These are phyloP conservation scores for Zosterops borbonicus DNA, from an alignment of 2,113 vertebrate genomes.

Conservation along the genomic window DNA sequence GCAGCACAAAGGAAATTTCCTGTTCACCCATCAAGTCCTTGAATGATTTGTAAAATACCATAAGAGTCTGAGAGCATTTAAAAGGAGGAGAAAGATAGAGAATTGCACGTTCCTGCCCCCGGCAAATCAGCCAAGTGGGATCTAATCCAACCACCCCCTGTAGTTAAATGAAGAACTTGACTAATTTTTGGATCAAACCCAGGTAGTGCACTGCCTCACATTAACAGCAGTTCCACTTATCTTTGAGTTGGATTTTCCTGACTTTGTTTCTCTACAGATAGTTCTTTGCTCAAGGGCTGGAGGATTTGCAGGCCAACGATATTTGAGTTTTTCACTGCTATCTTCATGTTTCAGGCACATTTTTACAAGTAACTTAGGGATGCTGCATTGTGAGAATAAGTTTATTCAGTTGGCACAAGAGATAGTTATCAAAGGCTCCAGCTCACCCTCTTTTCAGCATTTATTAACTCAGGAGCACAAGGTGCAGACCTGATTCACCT, in stretches of 20 bases:
- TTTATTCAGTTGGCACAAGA: not conserved
- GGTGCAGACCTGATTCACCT: slow-evolving; percentile 15
- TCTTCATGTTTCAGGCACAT: not conserved
- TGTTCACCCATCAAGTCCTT: slow-evolving; percentile 43
- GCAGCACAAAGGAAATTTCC: slow-evolving; percentile 51
- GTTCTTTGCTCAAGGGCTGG: not conserved
- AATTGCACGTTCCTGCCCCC: slow-evolving; percentile 45
- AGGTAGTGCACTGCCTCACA: slow-evolving; percentile 29
- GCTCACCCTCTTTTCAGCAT: slow-evolving; percentile 1
- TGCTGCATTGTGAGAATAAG: not conserved
- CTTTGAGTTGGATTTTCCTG: slow-evolving; percentile 15
- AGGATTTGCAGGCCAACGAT: not conserved
- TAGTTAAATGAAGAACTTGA: slow-evolving; percentile 59
- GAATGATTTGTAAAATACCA: slow-evolving; percentile 48
- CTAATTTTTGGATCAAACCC: slow-evolving; percentile 65
- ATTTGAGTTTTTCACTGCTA: not conserved
- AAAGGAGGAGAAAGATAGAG: slow-evolving; percentile 40
- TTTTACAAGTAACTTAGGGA: not conserved
- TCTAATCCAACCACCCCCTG: slow-evolving; percentile 59
- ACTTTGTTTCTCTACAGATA: slow-evolving; percentile 9
- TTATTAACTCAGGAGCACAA: slow-evolving; percentile 26
- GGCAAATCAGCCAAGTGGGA: slow-evolving; percentile 52
- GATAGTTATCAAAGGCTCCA: not conserved
- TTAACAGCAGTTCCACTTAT: slow-evolving; percentile 36
- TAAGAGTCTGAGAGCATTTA: slow-evolving; percentile 38